Evolutionary conservation across 2,888 invertebrate genomes (phyloP).

Genomic region (Cinara cedri): DNA sequence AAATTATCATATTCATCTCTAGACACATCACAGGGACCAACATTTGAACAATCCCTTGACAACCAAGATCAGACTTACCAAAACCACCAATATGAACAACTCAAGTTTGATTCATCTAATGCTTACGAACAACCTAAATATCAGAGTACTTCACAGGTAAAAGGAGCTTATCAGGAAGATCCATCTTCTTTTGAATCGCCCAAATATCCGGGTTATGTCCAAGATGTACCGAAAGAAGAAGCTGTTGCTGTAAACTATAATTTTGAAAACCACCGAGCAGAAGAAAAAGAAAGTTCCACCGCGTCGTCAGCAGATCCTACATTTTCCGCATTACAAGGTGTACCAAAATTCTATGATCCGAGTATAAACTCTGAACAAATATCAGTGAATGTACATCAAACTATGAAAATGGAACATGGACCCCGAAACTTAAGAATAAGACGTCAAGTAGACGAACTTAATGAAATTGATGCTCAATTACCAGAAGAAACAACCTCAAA

Average conservation of each 20-base stretch:
- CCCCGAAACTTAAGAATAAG: constrained; percentile 62
- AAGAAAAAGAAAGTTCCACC: constrained; percentile 44
- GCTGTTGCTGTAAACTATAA: constrained; percentile 25
- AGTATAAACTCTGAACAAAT: constrained; percentile 48
- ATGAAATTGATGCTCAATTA: constrained; percentile 59
- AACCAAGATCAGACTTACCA: constrained; percentile 38
- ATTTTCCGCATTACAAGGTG: constrained; percentile 58
- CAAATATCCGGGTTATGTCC: constrained; percentile 50
- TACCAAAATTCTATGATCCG: constrained; percentile 54
- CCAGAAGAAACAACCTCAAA: constrained; percentile 58
- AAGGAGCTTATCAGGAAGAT: constrained; percentile 20
- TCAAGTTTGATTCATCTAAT: constrained; percentile 48
- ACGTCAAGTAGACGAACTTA: constrained; percentile 52
- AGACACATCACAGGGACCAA: constrained; percentile 9
- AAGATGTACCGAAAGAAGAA: constrained; percentile 54
- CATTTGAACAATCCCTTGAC: constrained; percentile 33
- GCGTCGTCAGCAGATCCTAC: constrained; percentile 49
- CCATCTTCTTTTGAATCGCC: constrained; percentile 34
- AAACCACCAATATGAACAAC: constrained; percentile 49
- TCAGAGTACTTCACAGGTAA: constrained; percentile 22
- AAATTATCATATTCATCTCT: constrained; percentile 38
- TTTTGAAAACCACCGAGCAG: constrained; percentile 43
- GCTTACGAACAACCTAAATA: constrained; percentile 51
- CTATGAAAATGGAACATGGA: constrained; percentile 63
- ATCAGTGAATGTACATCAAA: constrained; percentile 44